Evolutionary conservation across 2,888 invertebrate genomes (phyloP).

Genomic region (Thecocarcelia acutangulata): DNA sequence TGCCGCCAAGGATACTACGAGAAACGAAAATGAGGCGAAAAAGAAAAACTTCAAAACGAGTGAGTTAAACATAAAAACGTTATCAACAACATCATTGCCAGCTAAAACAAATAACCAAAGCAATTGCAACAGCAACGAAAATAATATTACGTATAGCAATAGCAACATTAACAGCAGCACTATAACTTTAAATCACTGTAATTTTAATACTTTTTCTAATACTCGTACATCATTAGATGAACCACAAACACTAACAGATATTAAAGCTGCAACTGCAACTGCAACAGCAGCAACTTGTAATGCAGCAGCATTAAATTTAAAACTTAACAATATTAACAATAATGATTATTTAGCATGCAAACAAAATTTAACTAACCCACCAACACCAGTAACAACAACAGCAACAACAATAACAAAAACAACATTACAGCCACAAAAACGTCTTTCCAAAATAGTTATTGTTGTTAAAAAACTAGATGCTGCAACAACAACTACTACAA

Average conservation of each 20-base stretch:
- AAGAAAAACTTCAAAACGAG: constrained; percentile 39
- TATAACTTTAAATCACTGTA: constrained; percentile 21
- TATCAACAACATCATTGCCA: constrained; percentile 45
- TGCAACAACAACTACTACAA: constrained; percentile 30
- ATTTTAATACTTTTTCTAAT: constrained; percentile 53
- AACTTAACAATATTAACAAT: constrained; percentile 47
- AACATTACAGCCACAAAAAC: constrained; percentile 56
- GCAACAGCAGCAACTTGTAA: constrained; percentile 59
- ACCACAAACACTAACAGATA: constrained; percentile 48
- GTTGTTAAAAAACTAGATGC: constrained; percentile 65
- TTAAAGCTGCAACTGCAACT: constrained; percentile 42
- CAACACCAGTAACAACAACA: constrained; percentile 1
- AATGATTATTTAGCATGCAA: constrained; percentile 68
- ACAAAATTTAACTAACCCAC: constrained; percentile 51
- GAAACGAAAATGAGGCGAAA: constrained; percentile 40
- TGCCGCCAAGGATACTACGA: constrained; percentile 26
- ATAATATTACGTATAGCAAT: not conserved
- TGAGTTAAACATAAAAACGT: constrained; percentile 49
- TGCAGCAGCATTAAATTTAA: constrained; percentile 65
- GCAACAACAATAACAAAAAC: not conserved
- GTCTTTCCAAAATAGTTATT: constrained; percentile 64
- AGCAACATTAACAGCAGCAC: constrained; percentile 18
- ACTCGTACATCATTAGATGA: constrained; percentile 61
- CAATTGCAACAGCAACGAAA: constrained; percentile 11
- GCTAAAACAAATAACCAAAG: constrained; percentile 50